Percentiles rank a stretch among this genome's conserved stretches.
phyloP scores from a whole-genome alignment of 2,113 vertebrate genomes.

The Oxyura jamaicensis region DNA sequence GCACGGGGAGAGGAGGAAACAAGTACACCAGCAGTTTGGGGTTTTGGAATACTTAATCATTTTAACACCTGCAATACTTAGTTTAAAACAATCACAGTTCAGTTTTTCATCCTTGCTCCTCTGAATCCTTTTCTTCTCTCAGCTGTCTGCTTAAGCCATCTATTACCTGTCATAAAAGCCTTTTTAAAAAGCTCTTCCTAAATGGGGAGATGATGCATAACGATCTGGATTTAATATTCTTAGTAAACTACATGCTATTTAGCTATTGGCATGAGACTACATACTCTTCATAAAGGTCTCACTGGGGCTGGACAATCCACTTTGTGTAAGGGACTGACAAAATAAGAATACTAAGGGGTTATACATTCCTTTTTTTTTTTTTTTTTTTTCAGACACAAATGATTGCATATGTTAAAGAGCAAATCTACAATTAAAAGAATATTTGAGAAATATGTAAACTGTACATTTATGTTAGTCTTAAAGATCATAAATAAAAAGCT shows the following conservation, averaged over 20 bases:
- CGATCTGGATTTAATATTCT: background rate
- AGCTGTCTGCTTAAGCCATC: background rate
- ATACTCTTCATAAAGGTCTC: background rate
- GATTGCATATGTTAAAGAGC: background rate
- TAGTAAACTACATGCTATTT: background rate
- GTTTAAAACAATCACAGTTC: background rate
- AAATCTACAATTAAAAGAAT: conserved; percentile 1
- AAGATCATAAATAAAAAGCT: background rate
- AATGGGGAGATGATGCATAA: background rate
- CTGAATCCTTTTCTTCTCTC: background rate
- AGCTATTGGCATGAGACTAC: background rate
- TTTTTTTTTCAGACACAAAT: background rate
- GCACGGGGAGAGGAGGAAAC: background rate
- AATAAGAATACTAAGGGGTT: background rate
- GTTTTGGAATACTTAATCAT: background rate
- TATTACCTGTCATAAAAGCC: background rate
- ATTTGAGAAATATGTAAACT: background rate
- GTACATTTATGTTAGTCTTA: background rate
- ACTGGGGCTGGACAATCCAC: background rate
- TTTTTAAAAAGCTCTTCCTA: background rate
- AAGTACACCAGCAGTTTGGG: background rate
- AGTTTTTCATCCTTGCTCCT: background rate
- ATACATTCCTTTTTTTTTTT: fast-evolving
- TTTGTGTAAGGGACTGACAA: background rate
- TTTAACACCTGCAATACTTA: background rate